Percentiles rank a stretch among this genome's conserved stretches.
Conservation (phyloP, 2,888 invertebrate genomes). For the Hofmannophila pseudospretella region DNA sequence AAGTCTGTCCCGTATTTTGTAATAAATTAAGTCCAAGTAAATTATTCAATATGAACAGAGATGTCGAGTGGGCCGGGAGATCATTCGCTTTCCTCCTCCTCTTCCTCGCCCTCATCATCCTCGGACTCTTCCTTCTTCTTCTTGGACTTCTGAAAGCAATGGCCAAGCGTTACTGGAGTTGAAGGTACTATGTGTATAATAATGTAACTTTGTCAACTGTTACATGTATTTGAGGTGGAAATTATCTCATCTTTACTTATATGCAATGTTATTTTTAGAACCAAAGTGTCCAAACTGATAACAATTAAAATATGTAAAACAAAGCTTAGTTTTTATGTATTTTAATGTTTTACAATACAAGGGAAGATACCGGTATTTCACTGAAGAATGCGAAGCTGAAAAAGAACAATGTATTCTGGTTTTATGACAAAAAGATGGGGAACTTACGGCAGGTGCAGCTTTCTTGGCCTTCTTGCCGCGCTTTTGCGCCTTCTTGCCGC, state of each 20-base stretch:
- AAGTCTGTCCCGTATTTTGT: conserved; percentile 73
- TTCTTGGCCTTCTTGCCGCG: conserved; percentile 77
- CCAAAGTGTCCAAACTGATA: too few relatives aligned
- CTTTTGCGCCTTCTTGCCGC: conserved; percentile 75
- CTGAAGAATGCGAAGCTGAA: too few relatives aligned
- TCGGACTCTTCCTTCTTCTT: conserved; percentile 82
- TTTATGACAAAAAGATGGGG: conserved; percentile 2
- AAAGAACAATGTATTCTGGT: neutral
- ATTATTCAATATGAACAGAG: conserved; percentile 76
- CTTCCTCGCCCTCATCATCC: conserved; percentile 80
- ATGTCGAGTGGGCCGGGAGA: conserved; percentile 60
- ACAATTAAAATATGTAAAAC: too few relatives aligned
- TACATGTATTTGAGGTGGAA: too few relatives aligned
- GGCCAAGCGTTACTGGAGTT: conserved; percentile 15
- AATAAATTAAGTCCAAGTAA: conserved; percentile 78
- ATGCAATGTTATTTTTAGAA: too few relatives aligned
- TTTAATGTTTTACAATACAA: too few relatives aligned
- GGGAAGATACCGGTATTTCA: too few relatives aligned
- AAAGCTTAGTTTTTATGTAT: too few relatives aligned
- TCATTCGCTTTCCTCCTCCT: conserved; percentile 82
- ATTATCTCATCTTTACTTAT: too few relatives aligned
- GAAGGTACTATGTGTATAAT: too few relatives aligned
- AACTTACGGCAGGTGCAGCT: conserved; percentile 63
- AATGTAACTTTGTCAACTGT: too few relatives aligned
- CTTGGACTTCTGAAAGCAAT: conserved; percentile 53